Evolutionary conservation across 2,888 invertebrate species (phyloP).

Genomic region (Aporophyla lueneburgensis): DNA sequence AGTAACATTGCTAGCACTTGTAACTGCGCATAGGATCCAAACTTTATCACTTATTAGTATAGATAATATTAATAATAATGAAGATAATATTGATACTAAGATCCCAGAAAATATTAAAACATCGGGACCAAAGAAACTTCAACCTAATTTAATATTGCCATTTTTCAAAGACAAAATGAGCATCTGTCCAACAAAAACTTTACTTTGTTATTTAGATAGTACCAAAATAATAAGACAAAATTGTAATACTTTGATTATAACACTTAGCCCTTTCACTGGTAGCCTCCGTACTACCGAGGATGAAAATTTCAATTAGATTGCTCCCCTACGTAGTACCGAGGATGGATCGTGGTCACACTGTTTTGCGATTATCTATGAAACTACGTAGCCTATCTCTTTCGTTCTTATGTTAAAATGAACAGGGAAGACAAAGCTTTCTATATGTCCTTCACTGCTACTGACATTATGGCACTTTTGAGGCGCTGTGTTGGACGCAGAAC

Average conservation of each 20-base stretch:
- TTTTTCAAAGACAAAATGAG: conserved; percentile 7
- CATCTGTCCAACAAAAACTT: conserved; percentile 7
- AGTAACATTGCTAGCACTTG: background rate
- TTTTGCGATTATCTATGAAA: too few species aligned
- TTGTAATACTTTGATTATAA: conserved; percentile 2
- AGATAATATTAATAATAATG: background rate
- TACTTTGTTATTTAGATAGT: background rate
- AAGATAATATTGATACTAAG: conserved; percentile 1
- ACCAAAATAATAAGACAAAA: conserved; percentile 15
- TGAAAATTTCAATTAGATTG: too few species aligned
- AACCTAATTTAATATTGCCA: conserved; percentile 10
- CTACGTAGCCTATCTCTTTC: too few species aligned
- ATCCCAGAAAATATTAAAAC: conserved; percentile 20
- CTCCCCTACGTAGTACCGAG: too few species aligned
- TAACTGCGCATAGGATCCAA: background rate
- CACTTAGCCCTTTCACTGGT: too few species aligned
- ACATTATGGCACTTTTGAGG: too few species aligned
- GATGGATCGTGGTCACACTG: too few species aligned
- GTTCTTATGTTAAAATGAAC: too few species aligned
- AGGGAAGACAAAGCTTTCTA: too few species aligned
- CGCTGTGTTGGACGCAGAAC: too few species aligned
- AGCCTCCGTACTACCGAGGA: too few species aligned
- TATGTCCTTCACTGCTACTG: too few species aligned
- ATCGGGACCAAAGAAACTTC: background rate
- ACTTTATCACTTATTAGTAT: background rate